Base-by-base conservation (phyloP, 2,797 vertebrate genomes). In the Cossypha heuglini region DNA sequence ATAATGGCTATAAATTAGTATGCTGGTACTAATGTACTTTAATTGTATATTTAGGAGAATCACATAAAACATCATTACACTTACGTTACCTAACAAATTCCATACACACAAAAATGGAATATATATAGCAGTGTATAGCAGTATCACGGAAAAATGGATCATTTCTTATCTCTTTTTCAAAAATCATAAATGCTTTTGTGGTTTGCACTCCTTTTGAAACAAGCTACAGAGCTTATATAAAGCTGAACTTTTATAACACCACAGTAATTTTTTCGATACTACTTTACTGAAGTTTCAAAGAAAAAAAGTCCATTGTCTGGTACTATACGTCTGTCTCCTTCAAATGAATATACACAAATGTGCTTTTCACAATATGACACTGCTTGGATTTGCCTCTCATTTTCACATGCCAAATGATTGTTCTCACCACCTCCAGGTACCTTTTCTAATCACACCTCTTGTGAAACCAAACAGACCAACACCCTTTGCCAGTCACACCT, bases 101-200 rank as follows among this genome's bases (percentile, higher is more conserved):
- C 66, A 86, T 38, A 54, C 33, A 88, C 42, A 57, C 31, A 67
- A 84, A 72, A 59, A 33, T 49, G 46, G 46, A 46, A 24, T 25
- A 24, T 46, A 25, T 46, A 46, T 46, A 46, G 22, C 22, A 25
- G 13, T 46, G 42, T 63, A 43, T 58, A 72, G 46, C 31, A 90
- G 40, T 86, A 86, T 77, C 69, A 67, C 9, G 71, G 61, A 75
- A 90, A 93, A 93, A 90, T 42, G 51, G 66, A 90, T 81, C 29
- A 69, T 66, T 88, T 94, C 51, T 92, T 76, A 69, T 28, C 26
- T 93, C 40, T 72, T 90, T 92, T 72, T n/a, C 77, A 62, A 46
- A 96, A 90, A 86, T 86, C n/a, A 73, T 51, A 73, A 92, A 93
- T 42, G 62, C 54, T 94, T 93, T 90, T 93, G 83, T 93, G 63